Evolutionary conservation across 2,888 invertebrate genomes (phyloP).

Genomic region (Meandrusa payeni): DNA sequence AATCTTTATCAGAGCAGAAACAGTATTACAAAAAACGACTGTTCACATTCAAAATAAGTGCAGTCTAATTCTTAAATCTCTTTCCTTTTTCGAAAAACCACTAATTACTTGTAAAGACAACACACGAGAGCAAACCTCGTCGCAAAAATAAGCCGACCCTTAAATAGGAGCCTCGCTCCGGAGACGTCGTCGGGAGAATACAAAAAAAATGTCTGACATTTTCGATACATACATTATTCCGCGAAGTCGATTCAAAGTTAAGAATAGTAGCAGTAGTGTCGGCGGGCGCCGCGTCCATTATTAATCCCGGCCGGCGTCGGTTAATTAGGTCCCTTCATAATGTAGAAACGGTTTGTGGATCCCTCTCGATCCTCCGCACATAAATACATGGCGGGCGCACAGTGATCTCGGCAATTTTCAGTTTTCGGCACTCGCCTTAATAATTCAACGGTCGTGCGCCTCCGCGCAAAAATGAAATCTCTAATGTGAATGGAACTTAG

Average conservation of each 20-base stretch:
- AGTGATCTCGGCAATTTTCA: slow-evolving; percentile 73
- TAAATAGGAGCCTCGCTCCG: neutral
- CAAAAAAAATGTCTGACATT: slow-evolving; percentile 9
- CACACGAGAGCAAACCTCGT: slow-evolving; percentile 1
- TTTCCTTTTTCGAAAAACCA: too few species aligned
- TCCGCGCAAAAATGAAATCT: slow-evolving; percentile 73
- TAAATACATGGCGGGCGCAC: slow-evolving; percentile 56
- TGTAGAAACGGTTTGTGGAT: slow-evolving; percentile 69
- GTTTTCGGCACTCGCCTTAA: slow-evolving; percentile 69
- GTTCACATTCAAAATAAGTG: too few species aligned
- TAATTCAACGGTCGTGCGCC: slow-evolving; percentile 53
- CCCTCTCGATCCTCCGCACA: slow-evolving; percentile 66
- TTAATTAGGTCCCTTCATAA: slow-evolving; percentile 77
- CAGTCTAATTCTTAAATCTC: too few species aligned
- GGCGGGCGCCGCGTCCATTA: slow-evolving; percentile 30
- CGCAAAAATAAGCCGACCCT: neutral
- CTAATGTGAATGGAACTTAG: slow-evolving; percentile 80
- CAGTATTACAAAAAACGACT: too few species aligned
- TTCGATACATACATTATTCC: slow-evolving; percentile 23
- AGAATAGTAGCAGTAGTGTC: slow-evolving; percentile 21
- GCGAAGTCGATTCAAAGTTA: slow-evolving; percentile 22
- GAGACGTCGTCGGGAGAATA: slow-evolving; percentile 13
- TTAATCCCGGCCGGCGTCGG: slow-evolving; percentile 47
- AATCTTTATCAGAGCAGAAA: too few species aligned
- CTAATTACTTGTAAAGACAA: slow-evolving; percentile 9